Percentiles rank a stretch among this genome's conserved stretches.
Conservation (phyloP, 1,140 invertebrate genomes). For the Stegodyphus dumicola region DNA sequence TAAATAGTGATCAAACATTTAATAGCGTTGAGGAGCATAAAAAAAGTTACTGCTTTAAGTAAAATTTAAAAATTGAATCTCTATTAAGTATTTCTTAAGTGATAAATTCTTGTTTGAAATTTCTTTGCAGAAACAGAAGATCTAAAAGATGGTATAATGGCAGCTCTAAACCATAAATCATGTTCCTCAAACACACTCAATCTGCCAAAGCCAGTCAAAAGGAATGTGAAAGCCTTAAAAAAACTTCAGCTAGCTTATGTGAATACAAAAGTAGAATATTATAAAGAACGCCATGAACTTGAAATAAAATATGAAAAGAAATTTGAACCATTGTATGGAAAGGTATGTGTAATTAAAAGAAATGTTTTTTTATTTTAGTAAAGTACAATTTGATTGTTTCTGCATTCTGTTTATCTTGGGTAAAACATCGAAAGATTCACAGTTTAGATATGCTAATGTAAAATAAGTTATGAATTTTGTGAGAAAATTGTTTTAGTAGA, state of each 20-base stretch:
- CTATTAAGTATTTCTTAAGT: no score
- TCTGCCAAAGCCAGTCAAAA: conserved; percentile 81
- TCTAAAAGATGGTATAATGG: not conserved
- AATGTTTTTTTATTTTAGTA: no score
- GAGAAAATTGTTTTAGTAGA: no score
- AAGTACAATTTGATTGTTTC: no score
- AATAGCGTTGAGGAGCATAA: no score
- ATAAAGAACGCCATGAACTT: conserved; percentile 91
- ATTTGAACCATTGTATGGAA: conserved; percentile 85
- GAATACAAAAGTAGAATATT: conserved; percentile 93
- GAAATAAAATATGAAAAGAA: conserved; percentile 90
- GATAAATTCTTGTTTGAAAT: not conserved
- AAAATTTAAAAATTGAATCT: no score
- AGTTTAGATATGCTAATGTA: no score
- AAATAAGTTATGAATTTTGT: no score
- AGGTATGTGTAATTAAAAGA: conserved; percentile 67
- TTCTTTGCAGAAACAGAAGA: not conserved
- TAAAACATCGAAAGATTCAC: no score
- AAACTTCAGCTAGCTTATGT: conserved; percentile 89
- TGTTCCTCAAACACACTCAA: conserved; percentile 55
- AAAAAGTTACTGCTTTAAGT: no score
- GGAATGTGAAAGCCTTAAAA: conserved; percentile 90
- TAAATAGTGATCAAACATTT: no score
- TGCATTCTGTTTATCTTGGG: no score
- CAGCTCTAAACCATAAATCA: not conserved